Conservation (phyloP, 2,797 vertebrate genomes). For the Morelia viridis region DNA sequence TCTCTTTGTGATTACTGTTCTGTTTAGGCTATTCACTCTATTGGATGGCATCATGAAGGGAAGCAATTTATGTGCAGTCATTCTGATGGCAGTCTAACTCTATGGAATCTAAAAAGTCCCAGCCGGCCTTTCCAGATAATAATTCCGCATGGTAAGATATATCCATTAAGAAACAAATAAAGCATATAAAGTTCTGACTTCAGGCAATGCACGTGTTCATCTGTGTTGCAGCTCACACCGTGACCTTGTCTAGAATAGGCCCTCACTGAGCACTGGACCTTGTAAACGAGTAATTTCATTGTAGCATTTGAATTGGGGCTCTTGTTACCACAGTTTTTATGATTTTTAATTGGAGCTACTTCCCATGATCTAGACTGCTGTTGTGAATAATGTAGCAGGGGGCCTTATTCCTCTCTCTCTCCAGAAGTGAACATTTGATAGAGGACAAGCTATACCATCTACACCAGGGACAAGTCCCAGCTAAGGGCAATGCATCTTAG, state of each 20-base stretch:
- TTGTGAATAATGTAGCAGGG: not conserved
- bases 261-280: not conserved
- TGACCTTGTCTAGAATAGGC: not conserved
- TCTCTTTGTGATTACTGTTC: constrained; percentile 48
- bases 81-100: constrained; percentile 94
- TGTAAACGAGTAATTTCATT: not conserved
- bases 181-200: not conserved
- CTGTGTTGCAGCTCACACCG: not conserved
- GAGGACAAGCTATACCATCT: not conserved
- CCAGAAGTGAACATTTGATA: not conserved
- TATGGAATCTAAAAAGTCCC: constrained; percentile 95
- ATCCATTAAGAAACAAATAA: constrained; percentile 6
- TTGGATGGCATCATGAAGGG: constrained; percentile 97
- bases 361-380: not conserved
- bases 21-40: constrained; percentile 93
- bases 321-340: not conserved
- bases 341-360: not conserved
- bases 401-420: not conserved
- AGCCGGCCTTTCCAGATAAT: constrained; percentile 93
- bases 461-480: not conserved
- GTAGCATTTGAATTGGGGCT: not conserved
- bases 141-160: constrained; percentile 91
- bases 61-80: constrained; percentile 99
- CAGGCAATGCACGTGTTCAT: not conserved
- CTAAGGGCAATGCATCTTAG: too few species aligned